Evolutionary conservation across 1,140 invertebrate genomes (phyloP), one percentile per base, ranked within the genome.

Genomic region (Lysiphlebus fabarum): DNA sequence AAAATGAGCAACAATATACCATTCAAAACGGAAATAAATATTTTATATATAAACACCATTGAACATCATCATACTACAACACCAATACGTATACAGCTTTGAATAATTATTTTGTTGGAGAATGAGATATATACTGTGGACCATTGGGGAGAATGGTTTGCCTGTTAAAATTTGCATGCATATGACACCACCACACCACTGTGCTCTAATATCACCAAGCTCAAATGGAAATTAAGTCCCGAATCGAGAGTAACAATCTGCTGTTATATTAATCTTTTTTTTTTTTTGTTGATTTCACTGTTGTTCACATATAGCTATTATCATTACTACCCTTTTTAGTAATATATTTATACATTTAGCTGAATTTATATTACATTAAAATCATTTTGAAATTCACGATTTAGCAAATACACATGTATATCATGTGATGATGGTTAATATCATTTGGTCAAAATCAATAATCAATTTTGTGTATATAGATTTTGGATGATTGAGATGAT

Each of bases 151-250:
- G 58, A 64, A 26, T 53, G 64, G 62, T 67, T 66, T 67, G 61
- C 63, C 56, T 61, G 62, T 65, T 57, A 53, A 68, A 67, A 77
- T 77, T 75, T 75, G 73, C 75, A 77, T 75, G 75, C 72, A 77
- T 77, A 75, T 75, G 70, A 77, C 70, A 70, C 75, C 73, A 70
- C 75, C 73, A 74, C 71, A 75, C 67, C 66, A 62, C 62, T 70
- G 63, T 64, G 68, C 72, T 75, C 73, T 75, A 75, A 75, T 73
- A 75, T 71, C 70, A 68, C 69, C 65, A 67, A 66, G 65, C 69
- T 64, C 64, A 63, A 66, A 67, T 74, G 72, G 70, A 75, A 75
- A 77, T 75, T 75, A 77, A 74, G 70, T 72, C 66, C 65, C 65
- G 63, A 68, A 68, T 70, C 63, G 62, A 62, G 61, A 60, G 44